A percentile compares a stretch with the other conserved stretches of the same genome.
These are phyloP conservation scores for Chaetodon auriga DNA, from an alignment of 2,113 vertebrate species.

Conservation along the genomic window DNA sequence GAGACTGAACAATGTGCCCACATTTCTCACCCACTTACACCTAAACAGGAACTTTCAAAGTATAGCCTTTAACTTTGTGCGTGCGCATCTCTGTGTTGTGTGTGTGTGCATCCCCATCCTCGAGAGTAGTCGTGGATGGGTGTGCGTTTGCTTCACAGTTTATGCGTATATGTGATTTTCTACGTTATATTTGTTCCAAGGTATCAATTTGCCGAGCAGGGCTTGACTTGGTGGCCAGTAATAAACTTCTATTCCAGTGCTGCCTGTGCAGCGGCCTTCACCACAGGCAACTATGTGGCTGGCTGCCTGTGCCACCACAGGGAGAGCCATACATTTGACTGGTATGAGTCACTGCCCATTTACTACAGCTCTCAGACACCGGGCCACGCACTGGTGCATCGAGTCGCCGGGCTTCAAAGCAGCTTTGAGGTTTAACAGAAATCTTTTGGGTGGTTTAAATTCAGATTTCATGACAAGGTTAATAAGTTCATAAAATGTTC, in stretches of 20 bases:
- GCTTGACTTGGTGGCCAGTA: constrained; percentile 79
- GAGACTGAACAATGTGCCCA: constrained; percentile 58
- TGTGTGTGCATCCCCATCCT: constrained; percentile 21
- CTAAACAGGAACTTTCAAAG: constrained; percentile 77
- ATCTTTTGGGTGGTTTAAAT: background rate
- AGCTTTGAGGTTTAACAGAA: background rate
- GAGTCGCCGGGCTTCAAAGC: constrained; percentile 33
- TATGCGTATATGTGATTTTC: constrained; percentile 79
- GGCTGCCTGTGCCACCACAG: constrained; percentile 61
- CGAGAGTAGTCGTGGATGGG: constrained; percentile 44
- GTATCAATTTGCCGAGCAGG: constrained; percentile 78
- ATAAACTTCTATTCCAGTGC: constrained; percentile 82
- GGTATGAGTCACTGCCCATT: constrained; percentile 60
- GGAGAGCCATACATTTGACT: constrained; percentile 58
- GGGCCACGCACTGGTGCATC: constrained; percentile 26
- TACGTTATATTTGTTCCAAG: constrained; percentile 79
- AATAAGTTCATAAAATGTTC: background rate
- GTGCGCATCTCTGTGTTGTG: constrained; percentile 21
- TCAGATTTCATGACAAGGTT: background rate
- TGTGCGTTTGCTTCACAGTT: constrained; percentile 71
- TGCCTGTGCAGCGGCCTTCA: constrained; percentile 63
- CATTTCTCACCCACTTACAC: constrained; percentile 79
- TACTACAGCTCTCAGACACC: constrained; percentile 32
- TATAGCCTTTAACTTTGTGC: constrained; percentile 62
- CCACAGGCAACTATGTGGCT: constrained; percentile 77